phyloP scores from a whole-genome alignment of 2,797 vertebrate genomes.

The Tolypeutes matacus region DNA sequence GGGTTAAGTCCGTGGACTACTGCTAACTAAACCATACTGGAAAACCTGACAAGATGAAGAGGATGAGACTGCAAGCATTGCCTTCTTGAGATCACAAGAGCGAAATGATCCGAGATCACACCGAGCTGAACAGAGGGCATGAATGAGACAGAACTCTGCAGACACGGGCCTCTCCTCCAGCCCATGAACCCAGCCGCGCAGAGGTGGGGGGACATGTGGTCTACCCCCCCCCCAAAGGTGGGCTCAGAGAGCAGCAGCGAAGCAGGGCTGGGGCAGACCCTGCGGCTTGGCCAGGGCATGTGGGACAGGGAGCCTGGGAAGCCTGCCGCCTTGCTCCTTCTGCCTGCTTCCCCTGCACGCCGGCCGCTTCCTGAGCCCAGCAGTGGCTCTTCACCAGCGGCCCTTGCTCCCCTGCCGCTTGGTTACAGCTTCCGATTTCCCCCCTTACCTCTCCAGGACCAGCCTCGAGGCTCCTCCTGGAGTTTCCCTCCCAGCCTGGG shows the following conservation, averaged over 20 bases:
- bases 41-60: background rate
- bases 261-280: too few species aligned
- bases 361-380: background rate
- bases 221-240: background rate
- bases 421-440: background rate
- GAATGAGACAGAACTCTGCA: background rate
- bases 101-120: background rate
- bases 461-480: background rate
- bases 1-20: background rate
- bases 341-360: background rate
- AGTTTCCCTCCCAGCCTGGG: too few species aligned
- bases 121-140: background rate
- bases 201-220: background rate
- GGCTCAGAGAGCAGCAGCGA: too few species aligned
- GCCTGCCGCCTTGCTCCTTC: background rate
- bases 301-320: rapidly evolving
- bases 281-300: too few species aligned
- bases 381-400: background rate
- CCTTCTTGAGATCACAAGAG: background rate
- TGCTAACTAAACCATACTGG: background rate
- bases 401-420: background rate
- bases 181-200: background rate
- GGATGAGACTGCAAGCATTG: background rate
- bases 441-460: background rate
- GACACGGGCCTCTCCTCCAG: background rate